Evolutionary conservation across 1,140 invertebrate genomes (phyloP), one percentile per base, ranked within the genome.

Genomic region (Cydia strobilella): DNA sequence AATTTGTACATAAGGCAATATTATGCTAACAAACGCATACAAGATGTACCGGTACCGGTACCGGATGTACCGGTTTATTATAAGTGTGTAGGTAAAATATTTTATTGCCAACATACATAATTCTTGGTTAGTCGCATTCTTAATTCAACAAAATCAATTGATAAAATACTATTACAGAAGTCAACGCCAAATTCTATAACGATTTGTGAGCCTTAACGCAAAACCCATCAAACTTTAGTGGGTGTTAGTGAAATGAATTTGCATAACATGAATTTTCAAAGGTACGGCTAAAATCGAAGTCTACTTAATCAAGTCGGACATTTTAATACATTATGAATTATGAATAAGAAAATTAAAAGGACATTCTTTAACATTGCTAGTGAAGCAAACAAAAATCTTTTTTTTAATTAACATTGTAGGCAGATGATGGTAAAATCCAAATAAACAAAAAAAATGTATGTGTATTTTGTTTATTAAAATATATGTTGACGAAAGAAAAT

Each of bases 251-350:
- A 69, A 69, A 69, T 18, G 5, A 23, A 69, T 69, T 69, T 69
- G 27, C 65, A 69, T 69, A 69, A 39, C 65, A 69, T 69, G 65
- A 69, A 69, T 69, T 69, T 69, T 39, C 9, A 42, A 69, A 35
- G 20, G 31, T 9, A n/a, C 13, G n/a, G 42, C 3, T 35, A 69
- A 69, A 69, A 69, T 42, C 65, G 18, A 69, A 23, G 9, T 69
- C 31, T 35, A 39, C 31, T 35, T 69, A 69, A 69, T 69, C 18
- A 69, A 69, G 65, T 69, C 31, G 31, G 15, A 42, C 35, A 69
- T 69, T 69, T 69, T 39, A 42, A 69, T 69, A n/a, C 65, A 18
- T 69, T 69, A 69, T n/a, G 63, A 35, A 66, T 39, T 39, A 66
- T 13, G 62, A 31, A 65, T 66, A 31, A 27, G 27, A 7, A 66